Percentiles rank a stretch among this genome's conserved stretches.
phyloP scores from a whole-genome alignment of 2,113 vertebrate genomes.

The Odobenus rosmarus region DNA sequence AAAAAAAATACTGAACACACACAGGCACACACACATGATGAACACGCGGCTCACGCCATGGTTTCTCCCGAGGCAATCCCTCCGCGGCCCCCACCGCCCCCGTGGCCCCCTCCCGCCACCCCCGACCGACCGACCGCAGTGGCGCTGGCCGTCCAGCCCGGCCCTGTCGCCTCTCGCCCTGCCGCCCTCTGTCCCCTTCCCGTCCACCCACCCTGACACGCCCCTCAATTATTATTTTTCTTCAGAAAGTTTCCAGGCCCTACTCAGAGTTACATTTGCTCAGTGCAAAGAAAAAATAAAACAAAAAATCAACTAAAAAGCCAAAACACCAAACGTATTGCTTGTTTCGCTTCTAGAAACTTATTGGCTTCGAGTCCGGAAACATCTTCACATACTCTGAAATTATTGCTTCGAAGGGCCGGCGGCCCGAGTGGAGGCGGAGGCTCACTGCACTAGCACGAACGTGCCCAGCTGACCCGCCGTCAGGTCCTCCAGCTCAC shows the following conservation, averaged over 20 bases:
- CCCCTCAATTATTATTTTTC: constrained; percentile 79
- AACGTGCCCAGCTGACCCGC: constrained; percentile 88
- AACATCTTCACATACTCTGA: constrained; percentile 86
- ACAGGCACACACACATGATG: not conserved
- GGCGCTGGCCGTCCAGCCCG: not conserved
- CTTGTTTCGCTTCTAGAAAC: constrained; percentile 87
- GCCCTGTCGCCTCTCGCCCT: constrained; percentile 64
- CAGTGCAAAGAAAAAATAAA: constrained; percentile 85
- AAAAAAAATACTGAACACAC: not conserved
- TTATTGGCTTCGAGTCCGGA: constrained; percentile 83
- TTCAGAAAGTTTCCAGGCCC: constrained; percentile 77
- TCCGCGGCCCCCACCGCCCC: constrained; percentile 75
- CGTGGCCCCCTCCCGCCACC: constrained; percentile 76
- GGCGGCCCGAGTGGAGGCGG: not conserved
- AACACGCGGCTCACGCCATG: constrained; percentile 64
- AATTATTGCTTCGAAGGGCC: constrained; percentile 88
- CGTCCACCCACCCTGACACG: constrained; percentile 61
- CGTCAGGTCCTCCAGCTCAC: constrained; percentile 88
- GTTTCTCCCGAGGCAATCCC: constrained; percentile 77
- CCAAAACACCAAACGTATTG: constrained; percentile 87
- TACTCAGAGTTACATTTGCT: constrained; percentile 84
- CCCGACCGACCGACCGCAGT: not conserved
- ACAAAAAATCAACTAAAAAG: constrained; percentile 76
- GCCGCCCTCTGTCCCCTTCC: constrained; percentile 72
- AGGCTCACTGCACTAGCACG: constrained; percentile 93